Percentiles rank a stretch among this genome's conserved stretches.
Evolutionary conservation across 1,140 invertebrate genomes (phyloP).

Genomic region (Drosophila lini): DNA sequence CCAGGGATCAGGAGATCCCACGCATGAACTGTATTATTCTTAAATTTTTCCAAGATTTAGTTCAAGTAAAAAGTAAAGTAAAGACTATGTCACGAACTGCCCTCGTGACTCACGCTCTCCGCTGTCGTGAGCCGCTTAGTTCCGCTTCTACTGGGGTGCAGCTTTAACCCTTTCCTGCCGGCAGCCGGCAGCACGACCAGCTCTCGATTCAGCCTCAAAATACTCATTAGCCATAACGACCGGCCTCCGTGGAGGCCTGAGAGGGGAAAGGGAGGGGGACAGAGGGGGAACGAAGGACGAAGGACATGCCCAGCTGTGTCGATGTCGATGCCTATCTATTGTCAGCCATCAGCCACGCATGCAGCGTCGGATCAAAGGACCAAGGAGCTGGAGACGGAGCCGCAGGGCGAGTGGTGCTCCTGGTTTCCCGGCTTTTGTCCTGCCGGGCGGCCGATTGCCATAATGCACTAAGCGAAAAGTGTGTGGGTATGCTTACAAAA

Average conservation of each 20-base stretch:
- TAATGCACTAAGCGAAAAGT: not conserved
- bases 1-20: not conserved
- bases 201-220: constrained; percentile 52
- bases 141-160: constrained; percentile 8
- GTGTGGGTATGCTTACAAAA: not conserved
- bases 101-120: constrained; percentile 12
- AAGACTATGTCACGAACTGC: too few species aligned
- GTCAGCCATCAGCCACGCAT: constrained; percentile 52
- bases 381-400: constrained; percentile 16
- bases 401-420: constrained; percentile 5
- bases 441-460: constrained; percentile 26
- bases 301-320: constrained; percentile 59
- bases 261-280: not conserved
- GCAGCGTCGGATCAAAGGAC: constrained; percentile 57
- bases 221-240: constrained; percentile 82
- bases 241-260: constrained; percentile 20
- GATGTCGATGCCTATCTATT: constrained; percentile 54
- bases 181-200: constrained; percentile 6
- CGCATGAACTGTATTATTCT: not conserved
- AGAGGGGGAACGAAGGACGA: not conserved
- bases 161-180: constrained; percentile 26
- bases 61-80: not conserved
- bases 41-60: not conserved
- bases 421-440: constrained; percentile 32
- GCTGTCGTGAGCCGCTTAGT: not conserved